A percentile compares a stretch with the other conserved stretches of the same genome.
phyloP scores from a whole-genome alignment of 1,140 invertebrate genomes.

The Brachionus paranguensis region DNA sequence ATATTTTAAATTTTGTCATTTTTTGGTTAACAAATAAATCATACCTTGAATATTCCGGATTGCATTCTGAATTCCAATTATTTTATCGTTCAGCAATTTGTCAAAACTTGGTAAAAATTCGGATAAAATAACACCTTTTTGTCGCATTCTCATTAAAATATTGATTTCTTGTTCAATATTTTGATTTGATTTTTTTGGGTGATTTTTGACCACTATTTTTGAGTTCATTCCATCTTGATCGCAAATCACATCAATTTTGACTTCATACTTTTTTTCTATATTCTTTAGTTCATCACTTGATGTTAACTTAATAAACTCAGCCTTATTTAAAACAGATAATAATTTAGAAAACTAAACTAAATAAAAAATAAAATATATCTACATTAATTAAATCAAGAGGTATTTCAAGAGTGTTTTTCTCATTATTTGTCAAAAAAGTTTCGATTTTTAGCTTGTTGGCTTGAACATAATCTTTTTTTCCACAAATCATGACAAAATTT shows the following conservation, averaged over 20 bases:
- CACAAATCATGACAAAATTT: background rate
- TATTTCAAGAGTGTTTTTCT: background rate
- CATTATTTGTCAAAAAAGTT: background rate
- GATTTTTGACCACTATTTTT: background rate
- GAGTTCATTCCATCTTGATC: background rate
- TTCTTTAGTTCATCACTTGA: background rate
- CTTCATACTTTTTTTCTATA: background rate
- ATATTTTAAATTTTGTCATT: background rate
- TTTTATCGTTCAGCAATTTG: background rate
- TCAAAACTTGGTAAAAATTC: background rate
- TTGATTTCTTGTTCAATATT: background rate
- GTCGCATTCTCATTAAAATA: background rate
- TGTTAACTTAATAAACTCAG: background rate
- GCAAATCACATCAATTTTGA: background rate
- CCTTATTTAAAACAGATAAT: background rate
- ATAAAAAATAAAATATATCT: background rate
- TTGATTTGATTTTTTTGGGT: background rate
- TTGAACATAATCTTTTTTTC: conserved; percentile 7
- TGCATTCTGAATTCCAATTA: background rate
- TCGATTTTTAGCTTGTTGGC: background rate
- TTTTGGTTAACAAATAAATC: background rate
- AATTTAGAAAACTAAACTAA: too few species aligned
- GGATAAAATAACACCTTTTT: background rate
- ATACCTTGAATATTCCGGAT: conserved; percentile 8
- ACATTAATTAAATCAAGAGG: background rate